phyloP scores from a whole-genome alignment of 2,797 vertebrate species.

The Erethizon dorsatum region DNA sequence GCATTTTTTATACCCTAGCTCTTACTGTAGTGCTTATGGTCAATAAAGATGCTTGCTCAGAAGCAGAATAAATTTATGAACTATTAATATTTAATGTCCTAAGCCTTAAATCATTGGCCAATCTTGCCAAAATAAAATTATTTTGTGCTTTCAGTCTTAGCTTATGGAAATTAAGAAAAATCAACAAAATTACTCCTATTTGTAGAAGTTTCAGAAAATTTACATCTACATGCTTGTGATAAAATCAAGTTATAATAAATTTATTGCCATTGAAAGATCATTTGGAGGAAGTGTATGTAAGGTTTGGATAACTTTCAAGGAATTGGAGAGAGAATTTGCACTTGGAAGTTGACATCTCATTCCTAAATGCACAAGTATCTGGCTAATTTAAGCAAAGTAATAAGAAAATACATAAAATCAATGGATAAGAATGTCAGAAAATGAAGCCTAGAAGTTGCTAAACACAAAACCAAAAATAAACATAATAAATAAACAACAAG shows the following conservation, averaged over 20 bases:
- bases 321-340: background rate
- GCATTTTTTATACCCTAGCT: constrained; percentile 85
- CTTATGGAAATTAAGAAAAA: constrained; percentile 57
- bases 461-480: background rate
- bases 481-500: no score
- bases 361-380: background rate
- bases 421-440: background rate
- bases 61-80: constrained; percentile 84
- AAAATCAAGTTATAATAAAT: background rate
- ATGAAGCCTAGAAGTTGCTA: background rate
- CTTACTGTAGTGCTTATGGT: constrained; percentile 82
- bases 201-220: constrained; percentile 59
- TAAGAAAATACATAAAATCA: background rate
- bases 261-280: background rate
- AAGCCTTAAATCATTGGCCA: constrained; percentile 80
- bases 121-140: constrained; percentile 73
- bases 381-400: constrained; percentile 31
- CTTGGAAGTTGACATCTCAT: background rate
- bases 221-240: background rate
- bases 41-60: constrained; percentile 83
- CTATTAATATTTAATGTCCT: constrained; percentile 85
- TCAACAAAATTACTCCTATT: constrained; percentile 54
- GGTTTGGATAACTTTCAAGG: background rate
- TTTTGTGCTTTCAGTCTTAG: constrained; percentile 61
- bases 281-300: background rate